Conservation (phyloP, 2,797 vertebrate genomes). For the Peromyscus attwateri region DNA sequence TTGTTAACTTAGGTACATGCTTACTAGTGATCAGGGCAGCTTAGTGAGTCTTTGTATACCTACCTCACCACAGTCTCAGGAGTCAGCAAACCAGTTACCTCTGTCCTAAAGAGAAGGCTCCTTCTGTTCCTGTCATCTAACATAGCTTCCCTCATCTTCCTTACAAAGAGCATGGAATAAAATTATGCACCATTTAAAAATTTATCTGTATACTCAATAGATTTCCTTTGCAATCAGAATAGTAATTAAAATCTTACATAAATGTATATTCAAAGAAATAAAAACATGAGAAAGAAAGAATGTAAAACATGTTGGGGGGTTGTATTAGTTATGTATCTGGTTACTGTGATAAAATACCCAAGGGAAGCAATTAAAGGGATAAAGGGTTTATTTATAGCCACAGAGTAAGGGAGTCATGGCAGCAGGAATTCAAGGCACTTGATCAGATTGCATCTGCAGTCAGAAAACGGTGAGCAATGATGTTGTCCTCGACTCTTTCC, state of each 20-base stretch:
- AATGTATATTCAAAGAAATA: not conserved
- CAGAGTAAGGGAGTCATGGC: not conserved
- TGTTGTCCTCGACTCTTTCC: too few relatives aligned
- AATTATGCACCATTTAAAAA: constrained; percentile 2
- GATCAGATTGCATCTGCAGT: not conserved
- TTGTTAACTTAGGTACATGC: not conserved
- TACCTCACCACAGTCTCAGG: not conserved
- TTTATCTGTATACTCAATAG: not conserved
- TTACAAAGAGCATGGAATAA: not conserved
- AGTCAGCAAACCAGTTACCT: not conserved
- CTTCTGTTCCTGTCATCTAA: not conserved
- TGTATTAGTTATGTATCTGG: not conserved
- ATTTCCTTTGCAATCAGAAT: constrained; percentile 16
- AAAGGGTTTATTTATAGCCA: not conserved
- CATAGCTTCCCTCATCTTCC: not conserved
- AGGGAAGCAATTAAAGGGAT: not conserved
- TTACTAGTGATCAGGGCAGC: not conserved
- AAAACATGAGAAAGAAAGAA: constrained; percentile 47
- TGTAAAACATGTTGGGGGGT: not conserved
- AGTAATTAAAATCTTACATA: not conserved
- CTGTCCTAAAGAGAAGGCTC: not conserved
- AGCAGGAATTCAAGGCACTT: not conserved
- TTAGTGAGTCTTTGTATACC: not conserved
- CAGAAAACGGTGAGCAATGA: not conserved
- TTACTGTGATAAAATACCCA: not conserved